Percentiles rank a stretch among this genome's conserved stretches.
Evolutionary conservation across 2,888 invertebrate species (phyloP).

Genomic region (Hydrotaea cyrtoneurina): DNA sequence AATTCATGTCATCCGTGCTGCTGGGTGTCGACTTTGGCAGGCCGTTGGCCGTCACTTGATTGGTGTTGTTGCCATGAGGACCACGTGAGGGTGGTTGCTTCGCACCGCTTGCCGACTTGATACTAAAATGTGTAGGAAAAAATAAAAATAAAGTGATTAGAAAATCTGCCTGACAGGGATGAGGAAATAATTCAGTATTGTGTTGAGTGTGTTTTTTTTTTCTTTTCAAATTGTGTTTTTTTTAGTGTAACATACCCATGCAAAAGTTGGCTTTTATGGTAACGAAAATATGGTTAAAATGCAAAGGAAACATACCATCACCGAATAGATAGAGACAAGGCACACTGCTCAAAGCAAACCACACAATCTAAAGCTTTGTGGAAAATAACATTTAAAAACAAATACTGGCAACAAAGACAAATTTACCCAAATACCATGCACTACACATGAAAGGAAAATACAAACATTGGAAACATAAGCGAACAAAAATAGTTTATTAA

Average conservation of each 20-base stretch:
- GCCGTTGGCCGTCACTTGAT: conserved; percentile 69
- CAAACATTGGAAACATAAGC: background rate
- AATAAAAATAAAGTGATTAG: conserved; percentile 55
- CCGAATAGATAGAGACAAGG: conserved; percentile 9
- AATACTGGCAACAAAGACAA: conserved; percentile 13
- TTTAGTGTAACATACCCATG: conserved; percentile 64
- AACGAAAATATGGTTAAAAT: background rate
- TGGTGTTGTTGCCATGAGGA: conserved; percentile 62
- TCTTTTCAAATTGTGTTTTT: conserved; percentile 36
- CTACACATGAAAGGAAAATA: background rate
- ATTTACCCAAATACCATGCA: conserved; percentile 1
- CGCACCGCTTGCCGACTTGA: conserved; percentile 75
- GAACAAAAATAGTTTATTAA: background rate
- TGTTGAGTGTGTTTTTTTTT: conserved; percentile 3
- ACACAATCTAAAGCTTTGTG: conserved; percentile 12
- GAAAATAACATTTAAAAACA: background rate
- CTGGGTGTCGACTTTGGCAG: conserved; percentile 82
- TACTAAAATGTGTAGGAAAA: conserved; percentile 71
- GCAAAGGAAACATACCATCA: conserved; percentile 37
- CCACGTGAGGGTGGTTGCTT: conserved; percentile 72
- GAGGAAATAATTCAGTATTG: conserved; percentile 6
- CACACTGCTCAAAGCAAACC: background rate
- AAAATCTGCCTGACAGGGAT: background rate
- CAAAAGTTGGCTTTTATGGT: conserved; percentile 20
- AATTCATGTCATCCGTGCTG: conserved; percentile 87